Conservation (phyloP, 1,140 invertebrate genomes). For the Heliothis virescens region DNA sequence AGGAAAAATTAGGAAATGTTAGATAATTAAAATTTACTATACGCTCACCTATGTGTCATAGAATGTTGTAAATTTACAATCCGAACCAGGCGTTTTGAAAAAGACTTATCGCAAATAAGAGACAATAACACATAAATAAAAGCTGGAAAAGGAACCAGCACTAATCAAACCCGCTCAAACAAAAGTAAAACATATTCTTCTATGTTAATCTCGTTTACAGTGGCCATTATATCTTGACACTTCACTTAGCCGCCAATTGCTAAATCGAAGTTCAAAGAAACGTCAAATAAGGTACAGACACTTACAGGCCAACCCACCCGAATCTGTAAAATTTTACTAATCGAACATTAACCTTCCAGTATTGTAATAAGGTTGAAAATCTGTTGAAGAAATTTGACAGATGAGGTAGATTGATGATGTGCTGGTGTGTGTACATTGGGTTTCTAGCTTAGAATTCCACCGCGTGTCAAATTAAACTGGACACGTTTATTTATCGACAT, state of each 20-base stretch:
- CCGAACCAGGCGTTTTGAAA: not conserved
- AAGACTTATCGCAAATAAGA: not conserved
- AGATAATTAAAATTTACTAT: no score
- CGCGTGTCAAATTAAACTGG: not conserved
- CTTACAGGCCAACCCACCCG: no score
- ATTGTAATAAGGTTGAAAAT: no score
- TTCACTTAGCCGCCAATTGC: not conserved
- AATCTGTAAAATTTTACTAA: no score
- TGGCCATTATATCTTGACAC: constrained; percentile 4
- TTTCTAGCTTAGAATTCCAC: not conserved
- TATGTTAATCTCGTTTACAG: not conserved
- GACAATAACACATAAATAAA: constrained; percentile 4
- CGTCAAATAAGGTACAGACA: not conserved
- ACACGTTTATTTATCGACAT: constrained; percentile 58
- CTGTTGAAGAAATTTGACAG: no score
- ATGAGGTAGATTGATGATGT: no score
- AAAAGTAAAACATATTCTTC: not conserved
- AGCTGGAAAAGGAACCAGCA: not conserved
- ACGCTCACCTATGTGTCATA: no score
- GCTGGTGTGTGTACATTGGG: no score
- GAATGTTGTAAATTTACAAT: no score
- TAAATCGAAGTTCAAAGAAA: constrained; percentile 4
- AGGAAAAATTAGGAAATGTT: no score
- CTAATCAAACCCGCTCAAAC: not conserved
- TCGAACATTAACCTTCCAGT: no score